Percentiles rank a stretch among this genome's conserved stretches.
phyloP scores from a whole-genome alignment of 2,797 vertebrate species.

The Miichthys miiuy region DNA sequence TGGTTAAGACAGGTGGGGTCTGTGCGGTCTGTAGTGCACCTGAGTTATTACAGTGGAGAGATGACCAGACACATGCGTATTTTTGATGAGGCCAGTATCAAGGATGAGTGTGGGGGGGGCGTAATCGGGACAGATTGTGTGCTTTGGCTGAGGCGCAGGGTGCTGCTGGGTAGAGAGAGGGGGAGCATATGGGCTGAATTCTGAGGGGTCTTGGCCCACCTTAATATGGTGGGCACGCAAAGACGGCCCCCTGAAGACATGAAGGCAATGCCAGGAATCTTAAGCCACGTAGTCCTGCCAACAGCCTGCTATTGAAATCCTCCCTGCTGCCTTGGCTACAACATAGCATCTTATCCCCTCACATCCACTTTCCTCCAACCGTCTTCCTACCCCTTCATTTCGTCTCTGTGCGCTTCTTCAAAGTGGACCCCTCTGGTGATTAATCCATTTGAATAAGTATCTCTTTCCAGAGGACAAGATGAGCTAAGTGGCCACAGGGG shows the following conservation, averaged over 20 bases:
- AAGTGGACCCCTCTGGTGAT: slow-evolving; percentile 72
- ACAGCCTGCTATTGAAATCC: slow-evolving; percentile 65
- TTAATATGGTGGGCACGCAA: slow-evolving; percentile 73
- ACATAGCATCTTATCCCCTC: slow-evolving; percentile 56
- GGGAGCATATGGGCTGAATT: slow-evolving; percentile 83
- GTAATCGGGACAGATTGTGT: slow-evolving; percentile 83
- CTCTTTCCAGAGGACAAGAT: slow-evolving; percentile 70
- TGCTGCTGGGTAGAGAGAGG: slow-evolving; percentile 66
- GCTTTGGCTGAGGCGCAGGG: slow-evolving; percentile 73
- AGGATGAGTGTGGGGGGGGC: slow-evolving; percentile 51
- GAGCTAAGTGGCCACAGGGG: slow-evolving; percentile 76
- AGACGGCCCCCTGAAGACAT: slow-evolving; percentile 71
- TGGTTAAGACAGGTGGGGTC: slow-evolving; percentile 48
- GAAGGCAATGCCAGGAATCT: slow-evolving; percentile 77
- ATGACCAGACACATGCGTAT: slow-evolving; percentile 66
- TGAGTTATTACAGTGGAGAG: slow-evolving; percentile 56
- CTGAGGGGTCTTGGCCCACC: slow-evolving; percentile 82
- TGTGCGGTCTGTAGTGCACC: slow-evolving; percentile 49
- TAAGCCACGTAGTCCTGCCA: slow-evolving; percentile 63
- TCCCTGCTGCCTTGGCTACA: slow-evolving; percentile 64
- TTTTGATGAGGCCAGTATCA: slow-evolving; percentile 72
- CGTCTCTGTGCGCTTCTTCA: slow-evolving; percentile 64
- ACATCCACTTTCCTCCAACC: slow-evolving; percentile 58
- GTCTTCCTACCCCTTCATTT: slow-evolving; percentile 56
- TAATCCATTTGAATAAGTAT: slow-evolving; percentile 73